A percentile compares a stretch with the other conserved stretches of the same genome.
phyloP scores from a whole-genome alignment of 2,113 vertebrate genomes.

The Seriola quinqueradiata region DNA sequence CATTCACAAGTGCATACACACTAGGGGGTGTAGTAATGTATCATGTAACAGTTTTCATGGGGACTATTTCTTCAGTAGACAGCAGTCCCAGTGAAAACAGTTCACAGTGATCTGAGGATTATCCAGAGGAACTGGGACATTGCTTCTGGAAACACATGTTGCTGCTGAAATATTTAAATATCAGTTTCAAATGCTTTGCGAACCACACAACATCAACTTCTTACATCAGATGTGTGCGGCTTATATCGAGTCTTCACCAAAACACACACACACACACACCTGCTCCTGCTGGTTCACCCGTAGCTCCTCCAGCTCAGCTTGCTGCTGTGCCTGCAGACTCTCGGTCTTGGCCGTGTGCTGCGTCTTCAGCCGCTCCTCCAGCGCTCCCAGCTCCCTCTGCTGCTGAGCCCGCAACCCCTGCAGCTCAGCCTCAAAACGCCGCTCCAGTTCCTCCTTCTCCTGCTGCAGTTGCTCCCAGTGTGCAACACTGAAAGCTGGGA shows the following conservation, averaged over 20 bases:
- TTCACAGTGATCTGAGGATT: neutral
- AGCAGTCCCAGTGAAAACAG: too few relatives aligned
- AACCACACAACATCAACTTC: neutral
- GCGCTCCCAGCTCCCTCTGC: constrained; percentile 85
- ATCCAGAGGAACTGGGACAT: neutral
- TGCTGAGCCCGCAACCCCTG: constrained; percentile 86
- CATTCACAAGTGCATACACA: neutral
- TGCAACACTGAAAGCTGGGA: constrained; percentile 86
- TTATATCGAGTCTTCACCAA: too few relatives aligned
- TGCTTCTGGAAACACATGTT: neutral
- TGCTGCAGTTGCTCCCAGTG: constrained; percentile 90
- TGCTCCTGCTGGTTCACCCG: constrained; percentile 77
- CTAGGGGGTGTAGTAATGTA: neutral
- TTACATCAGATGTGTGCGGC: too few relatives aligned
- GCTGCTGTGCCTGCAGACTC: constrained; percentile 84
- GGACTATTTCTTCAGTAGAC: too few relatives aligned
- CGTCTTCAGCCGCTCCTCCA: constrained; percentile 88
- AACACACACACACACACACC: constrained; percentile 75
- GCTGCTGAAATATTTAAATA: neutral
- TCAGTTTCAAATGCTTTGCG: neutral
- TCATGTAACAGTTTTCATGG: too few relatives aligned
- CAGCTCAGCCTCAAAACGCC: constrained; percentile 87
- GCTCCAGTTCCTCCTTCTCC: constrained; percentile 93
- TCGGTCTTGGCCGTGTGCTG: constrained; percentile 80
- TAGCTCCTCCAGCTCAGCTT: constrained; percentile 70